Evolutionary conservation across 2,888 invertebrate species (phyloP).

Genomic region (Melanargia galathea): DNA sequence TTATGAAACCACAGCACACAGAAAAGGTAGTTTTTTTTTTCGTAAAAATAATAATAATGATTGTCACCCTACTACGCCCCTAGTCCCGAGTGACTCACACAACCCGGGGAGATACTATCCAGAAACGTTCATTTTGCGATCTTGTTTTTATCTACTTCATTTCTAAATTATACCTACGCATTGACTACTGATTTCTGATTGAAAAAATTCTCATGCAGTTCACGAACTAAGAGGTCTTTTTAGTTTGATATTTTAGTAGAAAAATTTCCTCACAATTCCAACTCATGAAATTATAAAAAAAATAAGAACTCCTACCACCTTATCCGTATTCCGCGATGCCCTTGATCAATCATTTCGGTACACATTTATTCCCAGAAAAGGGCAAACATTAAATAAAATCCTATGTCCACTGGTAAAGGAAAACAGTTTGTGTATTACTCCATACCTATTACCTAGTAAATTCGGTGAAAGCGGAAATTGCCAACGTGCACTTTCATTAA

Average conservation of each 20-base stretch:
- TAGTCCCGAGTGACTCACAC: background rate
- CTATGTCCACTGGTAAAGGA: conserved; percentile 14
- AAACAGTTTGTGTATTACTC: conserved; percentile 15
- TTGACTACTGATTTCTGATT: background rate
- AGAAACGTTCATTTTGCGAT: conserved; percentile 6
- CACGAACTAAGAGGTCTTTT: background rate
- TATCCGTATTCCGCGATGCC: too few species aligned
- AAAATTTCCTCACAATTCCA: background rate
- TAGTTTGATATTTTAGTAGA: background rate
- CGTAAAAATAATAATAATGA: background rate
- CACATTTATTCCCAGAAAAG: background rate
- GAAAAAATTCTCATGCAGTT: background rate
- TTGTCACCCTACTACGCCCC: background rate
- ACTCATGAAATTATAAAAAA: too few species aligned
- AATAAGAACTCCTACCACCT: too few species aligned
- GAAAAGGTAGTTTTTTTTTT: too few species aligned
- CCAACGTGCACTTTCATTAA: conserved; percentile 56
- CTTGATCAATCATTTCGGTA: background rate
- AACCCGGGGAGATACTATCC: conserved; percentile 7
- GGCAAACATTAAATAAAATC: background rate
- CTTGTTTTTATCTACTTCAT: conserved; percentile 5
- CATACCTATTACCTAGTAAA: conserved; percentile 45
- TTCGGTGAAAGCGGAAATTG: conserved; percentile 61
- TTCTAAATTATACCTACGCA: background rate
- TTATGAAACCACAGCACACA: too few species aligned